These are phyloP conservation scores for Notocelia uddmanniana DNA, from an alignment of 2,888 invertebrate genomes.

Conservation along the genomic window DNA sequence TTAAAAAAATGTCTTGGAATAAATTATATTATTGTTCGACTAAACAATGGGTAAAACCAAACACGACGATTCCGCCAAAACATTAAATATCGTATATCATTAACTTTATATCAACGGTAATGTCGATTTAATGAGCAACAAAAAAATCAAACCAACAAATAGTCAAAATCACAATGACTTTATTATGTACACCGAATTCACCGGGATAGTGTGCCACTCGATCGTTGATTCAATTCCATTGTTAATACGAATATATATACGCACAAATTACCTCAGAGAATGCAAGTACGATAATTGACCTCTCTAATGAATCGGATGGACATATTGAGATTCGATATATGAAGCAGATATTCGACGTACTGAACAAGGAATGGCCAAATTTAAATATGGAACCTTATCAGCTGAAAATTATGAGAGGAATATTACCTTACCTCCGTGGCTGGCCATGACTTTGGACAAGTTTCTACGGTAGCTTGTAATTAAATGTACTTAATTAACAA, in stretches of 20 bases:
- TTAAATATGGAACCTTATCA: too few relatives aligned
- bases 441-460: too few relatives aligned
- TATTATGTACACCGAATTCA: neutral
- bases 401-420: too few relatives aligned
- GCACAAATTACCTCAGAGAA: conserved; percentile 64
- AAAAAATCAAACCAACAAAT: neutral
- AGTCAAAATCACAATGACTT: conserved; percentile 13
- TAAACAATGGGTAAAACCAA: too few relatives aligned
- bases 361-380: neutral
- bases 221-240: conserved; percentile 21
- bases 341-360: neutral
- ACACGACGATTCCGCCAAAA: too few relatives aligned
- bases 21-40: too few relatives aligned
- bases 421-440: too few relatives aligned
- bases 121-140: neutral
- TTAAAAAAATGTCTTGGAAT: too few relatives aligned
- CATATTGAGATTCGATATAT: conserved; percentile 24
- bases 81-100: too few relatives aligned
- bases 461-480: too few relatives aligned
- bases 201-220: conserved; percentile 10
- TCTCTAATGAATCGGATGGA: conserved; percentile 73
- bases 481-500: too few relatives aligned
- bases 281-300: conserved; percentile 62
- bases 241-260: conserved; percentile 27
- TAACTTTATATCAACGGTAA: neutral